A percentile compares a stretch with the other conserved stretches of the same genome.
phyloP scores from a whole-genome alignment of 1,140 invertebrate species.

The Sycophaga agraensis region DNA sequence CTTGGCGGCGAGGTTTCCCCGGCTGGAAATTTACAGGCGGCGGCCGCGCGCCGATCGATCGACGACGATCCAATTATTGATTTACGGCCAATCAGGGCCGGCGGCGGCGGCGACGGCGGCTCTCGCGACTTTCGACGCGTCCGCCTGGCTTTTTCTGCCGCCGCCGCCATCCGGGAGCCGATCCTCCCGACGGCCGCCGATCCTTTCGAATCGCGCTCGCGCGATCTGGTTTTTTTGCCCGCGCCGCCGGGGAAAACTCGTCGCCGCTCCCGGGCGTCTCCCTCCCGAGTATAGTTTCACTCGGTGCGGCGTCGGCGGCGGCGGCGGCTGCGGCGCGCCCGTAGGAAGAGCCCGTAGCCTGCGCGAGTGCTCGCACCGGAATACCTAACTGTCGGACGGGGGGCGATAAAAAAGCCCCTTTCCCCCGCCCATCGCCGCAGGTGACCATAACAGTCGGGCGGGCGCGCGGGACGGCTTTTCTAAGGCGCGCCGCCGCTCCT shows the following conservation, averaged over 20 bases:
- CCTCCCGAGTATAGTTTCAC: no score
- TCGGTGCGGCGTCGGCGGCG: no score
- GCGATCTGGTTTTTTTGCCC: conserved; percentile 11
- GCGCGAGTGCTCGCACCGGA: conserved; percentile 9
- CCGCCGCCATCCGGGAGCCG: no score
- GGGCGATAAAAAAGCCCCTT: conserved; percentile 22
- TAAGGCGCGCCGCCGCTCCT: neutral
- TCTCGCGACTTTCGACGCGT: conserved; percentile 25
- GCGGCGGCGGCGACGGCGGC: neutral
- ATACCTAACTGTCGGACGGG: conserved; percentile 29
- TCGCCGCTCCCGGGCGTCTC: neutral
- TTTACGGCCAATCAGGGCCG: conserved; percentile 24
- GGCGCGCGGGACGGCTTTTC: conserved; percentile 12
- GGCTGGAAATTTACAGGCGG: conserved; percentile 26
- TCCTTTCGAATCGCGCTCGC: conserved; percentile 22
- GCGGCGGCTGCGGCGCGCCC: neutral
- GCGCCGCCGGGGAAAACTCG: conserved; percentile 8
- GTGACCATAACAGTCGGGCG: conserved; percentile 26
- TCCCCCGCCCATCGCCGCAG: conserved; percentile 25
- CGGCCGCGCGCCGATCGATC: conserved; percentile 13
- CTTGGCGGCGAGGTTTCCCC: neutral
- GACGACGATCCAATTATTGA: conserved; percentile 31
- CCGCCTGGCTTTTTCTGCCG: no score
- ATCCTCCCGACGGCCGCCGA: no score
- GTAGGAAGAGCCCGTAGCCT: conserved; percentile 28